Evolutionary conservation across 2,888 invertebrate genomes (phyloP).

Genomic region (Ethmia dodecea): DNA sequence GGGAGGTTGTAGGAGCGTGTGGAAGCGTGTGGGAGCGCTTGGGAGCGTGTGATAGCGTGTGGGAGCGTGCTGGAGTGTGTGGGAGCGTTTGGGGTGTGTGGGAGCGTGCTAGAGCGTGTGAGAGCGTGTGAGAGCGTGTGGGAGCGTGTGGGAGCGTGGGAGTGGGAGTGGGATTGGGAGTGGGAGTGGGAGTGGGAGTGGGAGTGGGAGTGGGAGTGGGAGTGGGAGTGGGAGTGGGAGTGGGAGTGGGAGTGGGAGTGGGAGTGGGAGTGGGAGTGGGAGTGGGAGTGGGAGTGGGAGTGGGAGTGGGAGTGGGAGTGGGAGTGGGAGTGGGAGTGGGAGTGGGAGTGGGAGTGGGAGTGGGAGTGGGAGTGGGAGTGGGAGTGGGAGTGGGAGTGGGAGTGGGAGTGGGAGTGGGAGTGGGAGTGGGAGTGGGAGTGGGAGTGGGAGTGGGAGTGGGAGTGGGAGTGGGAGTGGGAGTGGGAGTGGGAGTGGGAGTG

Average conservation of each 20-base stretch:
- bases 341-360: neutral
- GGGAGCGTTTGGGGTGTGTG: too few species aligned
- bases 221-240: neutral
- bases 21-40: too few species aligned
- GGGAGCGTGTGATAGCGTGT: too few species aligned
- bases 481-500: neutral
- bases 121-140: too few species aligned
- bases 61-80: too few species aligned
- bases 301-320: neutral
- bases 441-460: neutral
- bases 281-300: neutral
- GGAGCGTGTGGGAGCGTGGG: too few species aligned
- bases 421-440: neutral
- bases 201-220: neutral
- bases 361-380: neutral
- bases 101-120: too few species aligned
- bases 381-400: neutral
- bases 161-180: too few species aligned
- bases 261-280: neutral
- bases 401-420: neutral
- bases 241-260: neutral
- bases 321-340: neutral
- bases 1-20: too few species aligned
- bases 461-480: neutral
- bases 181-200: neutral